Evolutionary conservation across 2,888 invertebrate genomes (phyloP), one percentile per base, ranked within the genome.

Genomic region (Pachliopta kotzebuea): DNA sequence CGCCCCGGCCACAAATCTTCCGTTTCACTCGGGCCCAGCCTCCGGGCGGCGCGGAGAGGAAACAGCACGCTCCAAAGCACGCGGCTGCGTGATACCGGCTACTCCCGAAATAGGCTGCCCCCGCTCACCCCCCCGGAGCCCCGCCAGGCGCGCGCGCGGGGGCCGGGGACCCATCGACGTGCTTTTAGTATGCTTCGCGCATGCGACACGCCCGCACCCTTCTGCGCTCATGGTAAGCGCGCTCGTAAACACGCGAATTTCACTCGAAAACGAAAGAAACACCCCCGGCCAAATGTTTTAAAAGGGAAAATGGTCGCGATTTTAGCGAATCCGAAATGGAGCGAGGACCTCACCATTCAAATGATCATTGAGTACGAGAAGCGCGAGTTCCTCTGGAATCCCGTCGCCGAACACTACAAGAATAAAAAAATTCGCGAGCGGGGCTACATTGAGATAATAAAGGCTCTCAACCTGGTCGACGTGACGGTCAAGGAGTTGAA

Each of bases 111-210:
- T 90, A 90, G 88, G 86, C 83, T 85, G 74, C 80, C 79, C 89
- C 89, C 86, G n/a, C n/a, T n/a, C n/a, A n/a, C n/a, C n/a, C n/a
- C n/a, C n/a, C n/a, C n/a, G n/a, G n/a, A n/a, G n/a, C 29, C 31
- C 31, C 31, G 31, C 29, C 29, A 7, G 7, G 7, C 29, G 1
- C 29, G 29, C 8, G 29, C 85, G 83, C 85, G 83, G 84, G 79
- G 80, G 81, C 79, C 77, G 78, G 82, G 82, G 83, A 81, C 79
- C 86, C 88, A 90, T 89, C 90, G 90, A 90, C 91, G 90, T 91
- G 91, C 91, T 91, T 90, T 91, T 91, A 91, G 91, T 91, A 89
- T 91, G 91, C 91, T 91, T 88, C 90, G 90, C 91, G 91, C 91
- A 90, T 91, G 91, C 91, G 90, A 86, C 86, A 86, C 88, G 90